phyloP scores from a whole-genome alignment of 2,113 vertebrate species.

The Oreochromis aureus region DNA sequence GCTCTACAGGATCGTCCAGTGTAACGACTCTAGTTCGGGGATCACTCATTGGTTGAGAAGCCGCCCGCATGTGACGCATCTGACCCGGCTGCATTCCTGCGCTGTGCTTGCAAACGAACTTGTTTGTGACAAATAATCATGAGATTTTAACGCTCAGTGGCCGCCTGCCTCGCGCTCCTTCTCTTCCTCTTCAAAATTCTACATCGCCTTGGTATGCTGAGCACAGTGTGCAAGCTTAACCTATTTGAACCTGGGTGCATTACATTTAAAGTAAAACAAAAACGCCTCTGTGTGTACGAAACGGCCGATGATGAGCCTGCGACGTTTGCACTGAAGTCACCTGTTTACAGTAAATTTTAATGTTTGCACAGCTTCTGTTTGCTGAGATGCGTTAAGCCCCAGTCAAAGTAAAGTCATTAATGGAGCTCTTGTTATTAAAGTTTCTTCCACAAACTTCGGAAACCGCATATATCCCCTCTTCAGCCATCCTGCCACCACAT shows the following conservation, averaged over 20 bases:
- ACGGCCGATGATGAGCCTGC: not conserved
- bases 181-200: not conserved
- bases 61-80: constrained; percentile 8
- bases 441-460: not conserved
- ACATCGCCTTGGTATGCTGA: not conserved
- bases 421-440: not conserved
- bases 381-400: not conserved
- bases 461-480: not conserved
- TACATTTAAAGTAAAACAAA: not conserved
- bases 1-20: constrained; percentile 70
- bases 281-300: not conserved
- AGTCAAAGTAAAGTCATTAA: not conserved
- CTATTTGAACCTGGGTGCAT: not conserved
- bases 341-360: constrained; percentile 14
- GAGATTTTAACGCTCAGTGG: not conserved
- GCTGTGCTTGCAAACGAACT: not conserved
- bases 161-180: not conserved
- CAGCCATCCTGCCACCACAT: not conserved
- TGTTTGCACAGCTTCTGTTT: constrained; percentile 18
- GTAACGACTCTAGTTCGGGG: constrained; percentile 20
- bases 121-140: constrained; percentile 13
- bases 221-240: not conserved
- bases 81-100: constrained; percentile 50
- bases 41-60: constrained; percentile 35
- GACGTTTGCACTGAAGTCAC: not conserved